Evolutionary conservation across 2,888 invertebrate genomes (phyloP).

Genomic region (Cetonia aurata): DNA sequence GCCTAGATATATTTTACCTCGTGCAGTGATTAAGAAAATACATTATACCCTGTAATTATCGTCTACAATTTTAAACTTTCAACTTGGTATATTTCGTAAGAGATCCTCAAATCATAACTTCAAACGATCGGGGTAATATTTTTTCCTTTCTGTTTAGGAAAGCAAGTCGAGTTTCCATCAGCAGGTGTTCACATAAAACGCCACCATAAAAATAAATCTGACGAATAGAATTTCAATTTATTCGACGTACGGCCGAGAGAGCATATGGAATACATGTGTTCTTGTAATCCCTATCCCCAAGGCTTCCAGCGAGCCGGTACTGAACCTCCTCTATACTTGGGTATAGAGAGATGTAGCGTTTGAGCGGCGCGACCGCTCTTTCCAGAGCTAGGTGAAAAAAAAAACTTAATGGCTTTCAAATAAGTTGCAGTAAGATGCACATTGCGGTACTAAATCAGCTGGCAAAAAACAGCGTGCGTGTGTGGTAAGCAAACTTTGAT

Average conservation of each 20-base stretch:
- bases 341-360: conserved; percentile 14
- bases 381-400: conserved; percentile 16
- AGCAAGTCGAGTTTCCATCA: conserved; percentile 20
- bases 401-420: conserved; percentile 33
- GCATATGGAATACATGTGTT: conserved; percentile 40
- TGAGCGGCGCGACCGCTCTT: conserved; percentile 9
- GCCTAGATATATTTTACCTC: too few relatives aligned
- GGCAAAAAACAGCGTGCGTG: conserved; percentile 21
- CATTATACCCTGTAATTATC: conserved; percentile 16
- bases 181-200: conserved; percentile 37
- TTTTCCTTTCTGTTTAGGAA: conserved; percentile 20
- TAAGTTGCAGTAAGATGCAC: conserved; percentile 30
- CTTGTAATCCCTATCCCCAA: conserved; percentile 29
- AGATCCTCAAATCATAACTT: conserved; percentile 23
- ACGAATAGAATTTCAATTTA: conserved; percentile 38
- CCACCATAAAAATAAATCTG: conserved; percentile 39
- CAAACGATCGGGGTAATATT: conserved; percentile 18
- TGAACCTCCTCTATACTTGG: conserved; percentile 31
- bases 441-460: conserved; percentile 21
- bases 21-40: not conserved
- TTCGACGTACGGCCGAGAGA: conserved; percentile 32
- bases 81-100: conserved; percentile 4
- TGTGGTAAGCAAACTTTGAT: conserved; percentile 27
- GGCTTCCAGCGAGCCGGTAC: conserved; percentile 13
- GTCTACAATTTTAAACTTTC: conserved; percentile 18